A percentile compares a stretch with the other conserved stretches of the same genome.
phyloP scores from a whole-genome alignment of 2,888 invertebrate genomes.

The Caenorhabditis drosophilae region DNA sequence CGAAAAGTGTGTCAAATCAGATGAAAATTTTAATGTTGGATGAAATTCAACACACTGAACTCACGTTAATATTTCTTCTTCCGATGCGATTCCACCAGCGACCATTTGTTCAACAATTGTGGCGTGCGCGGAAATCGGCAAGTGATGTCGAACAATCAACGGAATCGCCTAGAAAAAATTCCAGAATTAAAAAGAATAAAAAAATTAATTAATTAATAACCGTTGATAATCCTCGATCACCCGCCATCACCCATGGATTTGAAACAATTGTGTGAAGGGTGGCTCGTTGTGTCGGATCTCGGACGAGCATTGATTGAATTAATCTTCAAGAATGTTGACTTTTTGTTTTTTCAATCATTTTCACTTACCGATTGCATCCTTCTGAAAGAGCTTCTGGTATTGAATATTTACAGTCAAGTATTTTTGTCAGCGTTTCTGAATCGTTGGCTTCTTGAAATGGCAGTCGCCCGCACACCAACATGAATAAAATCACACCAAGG shows the following conservation, averaged over 20 bases:
- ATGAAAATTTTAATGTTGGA: background rate
- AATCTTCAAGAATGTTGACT: conserved; percentile 74
- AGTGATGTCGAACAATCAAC: conserved; percentile 82
- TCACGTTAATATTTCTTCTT: conserved; percentile 87
- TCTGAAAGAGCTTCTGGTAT: conserved; percentile 86
- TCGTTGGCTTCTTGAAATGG: conserved; percentile 99
- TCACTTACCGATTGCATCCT: conserved; percentile 81
- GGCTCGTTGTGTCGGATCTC: conserved; percentile 89
- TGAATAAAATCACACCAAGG: conserved; percentile 94
- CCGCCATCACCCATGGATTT: conserved; percentile 74
- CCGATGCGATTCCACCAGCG: conserved; percentile 88
- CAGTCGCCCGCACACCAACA: conserved; percentile 95
- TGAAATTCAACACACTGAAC: conserved; percentile 5
- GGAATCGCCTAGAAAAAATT: too few relatives aligned
- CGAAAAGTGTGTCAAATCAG: too few relatives aligned
- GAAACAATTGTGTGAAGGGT: conserved; percentile 84
- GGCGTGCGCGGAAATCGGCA: conserved; percentile 87
- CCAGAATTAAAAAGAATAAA: too few relatives aligned
- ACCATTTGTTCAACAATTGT: conserved; percentile 93
- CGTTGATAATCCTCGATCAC: conserved; percentile 63
- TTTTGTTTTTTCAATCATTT: background rate
- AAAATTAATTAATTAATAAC: too few relatives aligned
- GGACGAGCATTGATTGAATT: conserved; percentile 88
- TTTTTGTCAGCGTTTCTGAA: conserved; percentile 98
- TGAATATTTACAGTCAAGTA: conserved; percentile 97